Evolutionary conservation across 2,888 invertebrate species (phyloP).

Genomic region (Drosophila mercatorum): DNA sequence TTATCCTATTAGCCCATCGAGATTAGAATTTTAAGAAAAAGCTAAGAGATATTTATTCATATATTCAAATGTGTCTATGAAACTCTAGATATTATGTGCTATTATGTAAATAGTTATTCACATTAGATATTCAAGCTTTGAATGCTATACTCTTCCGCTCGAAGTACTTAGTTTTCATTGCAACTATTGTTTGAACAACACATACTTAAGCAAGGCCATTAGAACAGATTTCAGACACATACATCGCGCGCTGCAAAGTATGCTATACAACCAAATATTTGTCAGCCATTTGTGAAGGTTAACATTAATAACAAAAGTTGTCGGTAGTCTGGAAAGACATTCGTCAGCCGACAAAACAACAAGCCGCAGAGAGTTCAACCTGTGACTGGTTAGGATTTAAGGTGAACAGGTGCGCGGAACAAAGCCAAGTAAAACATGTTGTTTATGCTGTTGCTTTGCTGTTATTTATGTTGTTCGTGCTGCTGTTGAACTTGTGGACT

Average conservation of each 20-base stretch:
- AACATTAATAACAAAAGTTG: constrained; percentile 31
- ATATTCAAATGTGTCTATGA: not conserved
- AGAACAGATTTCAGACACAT: not conserved
- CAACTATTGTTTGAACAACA: not conserved
- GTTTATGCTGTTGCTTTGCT: constrained; percentile 23
- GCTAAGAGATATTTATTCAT: constrained; percentile 2
- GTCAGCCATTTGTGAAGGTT: constrained; percentile 33
- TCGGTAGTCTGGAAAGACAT: constrained; percentile 58
- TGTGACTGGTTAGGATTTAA: constrained; percentile 30
- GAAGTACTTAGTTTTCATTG: not conserved
- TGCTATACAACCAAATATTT: constrained; percentile 13
- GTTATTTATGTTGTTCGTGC: constrained; percentile 42
- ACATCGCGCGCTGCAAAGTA: constrained; percentile 23
- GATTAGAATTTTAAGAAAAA: not conserved
- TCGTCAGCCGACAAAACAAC: constrained; percentile 50
- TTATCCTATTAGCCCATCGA: not conserved
- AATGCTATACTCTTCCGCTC: not conserved
- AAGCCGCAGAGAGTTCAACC: constrained; percentile 35
- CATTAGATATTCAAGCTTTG: not conserved
- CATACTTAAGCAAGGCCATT: not conserved
- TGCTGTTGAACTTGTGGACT: constrained; percentile 45
- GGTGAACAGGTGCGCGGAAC: constrained; percentile 33
- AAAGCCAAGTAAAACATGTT: constrained; percentile 40
- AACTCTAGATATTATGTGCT: not conserved
- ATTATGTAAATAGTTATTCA: not conserved